These are phyloP conservation scores for Limonius californicus DNA, from an alignment of 1,140 invertebrate species.

Conservation along the genomic window DNA sequence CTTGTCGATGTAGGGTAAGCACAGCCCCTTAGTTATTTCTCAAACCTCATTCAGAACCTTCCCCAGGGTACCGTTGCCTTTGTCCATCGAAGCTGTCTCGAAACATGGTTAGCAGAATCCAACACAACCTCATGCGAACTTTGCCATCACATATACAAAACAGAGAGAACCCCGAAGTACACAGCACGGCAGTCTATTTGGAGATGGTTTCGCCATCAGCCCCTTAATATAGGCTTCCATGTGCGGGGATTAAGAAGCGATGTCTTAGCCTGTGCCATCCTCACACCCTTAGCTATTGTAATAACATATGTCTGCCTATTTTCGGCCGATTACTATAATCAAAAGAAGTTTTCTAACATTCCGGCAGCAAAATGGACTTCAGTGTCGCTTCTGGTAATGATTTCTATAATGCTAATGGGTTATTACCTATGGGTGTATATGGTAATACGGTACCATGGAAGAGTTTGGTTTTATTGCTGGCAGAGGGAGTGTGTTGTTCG, in stretches of 20 bases:
- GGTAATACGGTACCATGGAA: constrained; percentile 49
- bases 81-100: constrained; percentile 64
- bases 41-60: no score
- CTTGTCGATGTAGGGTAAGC: constrained; percentile 45
- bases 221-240: constrained; percentile 27
- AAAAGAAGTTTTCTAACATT: constrained; percentile 48
- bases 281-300: constrained; percentile 50
- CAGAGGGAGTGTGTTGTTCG: constrained; percentile 51
- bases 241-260: constrained; percentile 43
- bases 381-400: constrained; percentile 49
- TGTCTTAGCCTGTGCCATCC: constrained; percentile 47
- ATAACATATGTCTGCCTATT: constrained; percentile 52
- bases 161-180: constrained; percentile 43
- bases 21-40: no score
- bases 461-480: constrained; percentile 55
- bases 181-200: constrained; percentile 40
- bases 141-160: constrained; percentile 55
- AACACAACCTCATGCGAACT: constrained; percentile 59
- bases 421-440: constrained; percentile 52
- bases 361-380: constrained; percentile 50
- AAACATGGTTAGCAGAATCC: constrained; percentile 65
- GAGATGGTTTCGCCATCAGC: constrained; percentile 38
- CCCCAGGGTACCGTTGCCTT: constrained; percentile 61
- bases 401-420: constrained; percentile 49
- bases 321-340: constrained; percentile 50